Evolutionary conservation across 2,113 vertebrate genomes (phyloP), one percentile per base, ranked within the genome.

Genomic region (Benitochromis conjunctus): DNA sequence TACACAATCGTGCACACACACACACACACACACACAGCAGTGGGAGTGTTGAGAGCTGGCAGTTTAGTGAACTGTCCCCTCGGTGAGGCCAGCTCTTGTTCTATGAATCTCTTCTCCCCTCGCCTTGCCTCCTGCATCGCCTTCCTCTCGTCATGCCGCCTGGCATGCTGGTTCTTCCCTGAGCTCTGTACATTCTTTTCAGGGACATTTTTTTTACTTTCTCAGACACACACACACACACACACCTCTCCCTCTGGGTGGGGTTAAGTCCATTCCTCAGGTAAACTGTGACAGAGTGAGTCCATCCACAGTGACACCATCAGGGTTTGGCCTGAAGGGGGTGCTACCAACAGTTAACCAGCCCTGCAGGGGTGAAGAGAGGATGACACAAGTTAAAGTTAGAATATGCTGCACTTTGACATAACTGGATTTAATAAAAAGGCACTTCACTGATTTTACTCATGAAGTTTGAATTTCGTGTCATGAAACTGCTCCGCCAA

Each of bases 201-300:
- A 94, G 93, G 94, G 94, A 58, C 85, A 80, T 57, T 71, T 57
- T 89, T 83, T 56, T 26, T 26, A 91, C 87, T 38, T 79, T 66
- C 82, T 83, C 87, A 58, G 76, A 90, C 82, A 60, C 77, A 69
- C 83, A 78, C 90, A 91, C 84, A 80, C 83, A 64, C 79, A 43
- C 79, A 13, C 66, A 64, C 77, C 80, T 88, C 86, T 89, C 86
- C 77, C 57, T 89, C 90, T 53, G 86, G 86, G 91, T 81, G 89
- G 89, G 90, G 88, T 90, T 81, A 86, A 92, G 91, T 96, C 91
- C 79, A 78, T 91, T 93, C 79, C 79, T 93, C 74, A 6, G 89
- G 88, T 93, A 90, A 93, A 93, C 92, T 92, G 95, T 94, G 91
- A 95, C 87, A 93, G 89, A 91, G 92, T 92, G 93, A 94, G 91